Percentiles rank a stretch among this genome's conserved stretches.
These are phyloP conservation scores for Didymodactylos carnosus DNA, from an alignment of 2,888 invertebrate species.

Conservation along the genomic window DNA sequence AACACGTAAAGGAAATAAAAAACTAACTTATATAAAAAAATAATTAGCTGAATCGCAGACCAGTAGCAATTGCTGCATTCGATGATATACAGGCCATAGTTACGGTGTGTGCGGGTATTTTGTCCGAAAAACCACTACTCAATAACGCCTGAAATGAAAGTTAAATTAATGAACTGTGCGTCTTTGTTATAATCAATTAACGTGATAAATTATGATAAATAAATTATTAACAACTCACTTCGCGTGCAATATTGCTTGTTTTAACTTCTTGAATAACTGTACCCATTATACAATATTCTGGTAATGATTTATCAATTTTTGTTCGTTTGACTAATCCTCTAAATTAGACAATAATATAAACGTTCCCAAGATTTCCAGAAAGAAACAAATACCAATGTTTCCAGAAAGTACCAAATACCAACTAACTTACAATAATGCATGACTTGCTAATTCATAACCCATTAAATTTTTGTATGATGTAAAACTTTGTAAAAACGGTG, in stretches of 20 bases:
- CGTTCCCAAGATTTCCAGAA: no score
- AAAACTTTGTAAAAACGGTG: slow-evolving; percentile 78
- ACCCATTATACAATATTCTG: slow-evolving; percentile 85
- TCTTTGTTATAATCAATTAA: no score
- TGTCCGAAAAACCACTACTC: slow-evolving; percentile 56
- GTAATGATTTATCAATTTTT: slow-evolving; percentile 37
- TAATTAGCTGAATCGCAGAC: no score
- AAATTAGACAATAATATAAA: slow-evolving; percentile 15
- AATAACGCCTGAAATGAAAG: slow-evolving; percentile 34
- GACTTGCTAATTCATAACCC: slow-evolving; percentile 82
- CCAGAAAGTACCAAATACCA: background rate
- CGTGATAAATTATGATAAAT: no score
- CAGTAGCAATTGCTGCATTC: slow-evolving; percentile 55
- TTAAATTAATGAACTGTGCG: no score
- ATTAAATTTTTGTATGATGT: slow-evolving; percentile 77
- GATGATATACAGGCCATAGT: slow-evolving; percentile 98
- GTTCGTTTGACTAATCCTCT: slow-evolving; percentile 28
- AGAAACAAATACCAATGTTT: background rate
- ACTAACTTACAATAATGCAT: slow-evolving; percentile 45
- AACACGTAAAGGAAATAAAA: slow-evolving; percentile 32
- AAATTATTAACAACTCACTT: no score
- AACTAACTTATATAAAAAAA: slow-evolving; percentile 12
- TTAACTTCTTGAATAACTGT: slow-evolving; percentile 93
- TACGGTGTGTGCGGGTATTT: slow-evolving; percentile 84
- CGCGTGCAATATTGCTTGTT: slow-evolving; percentile 84